Conservation (phyloP, 2,113 vertebrate genomes). For the Nymphicus hollandicus region DNA sequence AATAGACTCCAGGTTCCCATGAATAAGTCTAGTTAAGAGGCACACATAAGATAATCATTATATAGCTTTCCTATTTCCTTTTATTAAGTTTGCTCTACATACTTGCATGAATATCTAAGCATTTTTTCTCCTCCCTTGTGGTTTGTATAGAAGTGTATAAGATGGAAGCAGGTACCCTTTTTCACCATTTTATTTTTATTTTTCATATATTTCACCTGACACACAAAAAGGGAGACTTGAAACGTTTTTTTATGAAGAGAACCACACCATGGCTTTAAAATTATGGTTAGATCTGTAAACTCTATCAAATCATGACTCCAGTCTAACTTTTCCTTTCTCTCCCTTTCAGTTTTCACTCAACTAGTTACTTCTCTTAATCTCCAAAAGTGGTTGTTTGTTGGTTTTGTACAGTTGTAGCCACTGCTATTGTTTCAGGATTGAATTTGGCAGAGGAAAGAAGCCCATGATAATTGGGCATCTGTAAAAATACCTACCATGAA, state of each 20-base stretch:
- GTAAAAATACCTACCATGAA: neutral
- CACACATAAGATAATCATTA: constrained; percentile 7
- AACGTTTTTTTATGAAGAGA: neutral
- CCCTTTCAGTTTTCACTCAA: neutral
- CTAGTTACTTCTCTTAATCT: neutral
- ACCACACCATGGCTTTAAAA: neutral
- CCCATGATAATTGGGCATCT: neutral
- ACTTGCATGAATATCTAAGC: neutral
- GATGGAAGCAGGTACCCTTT: neutral
- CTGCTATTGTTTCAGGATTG: neutral
- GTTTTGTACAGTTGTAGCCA: neutral
- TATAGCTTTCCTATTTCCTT: neutral
- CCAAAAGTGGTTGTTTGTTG: neutral
- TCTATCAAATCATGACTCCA: neutral
- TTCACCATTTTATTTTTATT: neutral
- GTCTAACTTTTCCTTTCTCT: neutral
- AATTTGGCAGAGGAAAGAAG: neutral
- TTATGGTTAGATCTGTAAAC: neutral
- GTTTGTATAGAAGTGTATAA: neutral
- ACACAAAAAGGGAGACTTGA: neutral
- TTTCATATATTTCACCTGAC: neutral
- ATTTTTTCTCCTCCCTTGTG: neutral
- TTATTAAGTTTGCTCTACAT: neutral
- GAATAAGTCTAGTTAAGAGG: neutral
- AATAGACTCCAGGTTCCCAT: constrained; percentile 21